phyloP scores from a whole-genome alignment of 2,797 vertebrate genomes.

The Lagocephalus sceleratus region DNA sequence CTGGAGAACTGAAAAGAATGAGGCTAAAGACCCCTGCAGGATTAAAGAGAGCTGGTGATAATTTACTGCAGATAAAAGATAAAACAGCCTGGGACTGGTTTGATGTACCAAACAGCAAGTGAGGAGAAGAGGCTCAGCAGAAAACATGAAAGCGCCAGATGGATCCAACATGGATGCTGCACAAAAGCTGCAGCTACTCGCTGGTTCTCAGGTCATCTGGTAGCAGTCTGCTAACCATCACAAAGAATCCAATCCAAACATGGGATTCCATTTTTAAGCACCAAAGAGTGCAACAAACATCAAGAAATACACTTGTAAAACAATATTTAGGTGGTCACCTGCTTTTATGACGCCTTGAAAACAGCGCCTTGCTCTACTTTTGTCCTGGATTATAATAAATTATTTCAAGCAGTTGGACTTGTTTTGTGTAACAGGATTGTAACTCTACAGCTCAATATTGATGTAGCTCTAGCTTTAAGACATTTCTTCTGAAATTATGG shows the following conservation, averaged over 20 bases:
- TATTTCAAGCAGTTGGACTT: not conserved
- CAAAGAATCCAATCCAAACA: slow-evolving; percentile 9
- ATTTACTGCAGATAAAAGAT: not conserved
- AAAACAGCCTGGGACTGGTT: slow-evolving; percentile 9
- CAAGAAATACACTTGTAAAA: not conserved
- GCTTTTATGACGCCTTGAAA: not conserved
- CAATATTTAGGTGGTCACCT: not conserved
- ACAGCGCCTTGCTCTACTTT: not conserved
- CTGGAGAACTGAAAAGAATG: slow-evolving; percentile 1
- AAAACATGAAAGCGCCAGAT: slow-evolving; percentile 18
- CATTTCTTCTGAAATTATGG: no score
- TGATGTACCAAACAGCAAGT: not conserved
- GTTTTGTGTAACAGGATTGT: not conserved
- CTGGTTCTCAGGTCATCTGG: slow-evolving; percentile 18
- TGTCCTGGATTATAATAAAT: not conserved
- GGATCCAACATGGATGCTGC: not conserved
- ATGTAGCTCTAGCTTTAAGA: no score
- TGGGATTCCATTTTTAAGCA: slow-evolving; percentile 7
- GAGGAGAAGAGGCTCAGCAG: slow-evolving; percentile 1
- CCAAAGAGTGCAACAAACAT: slow-evolving; percentile 2
- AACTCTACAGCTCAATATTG: not conserved
- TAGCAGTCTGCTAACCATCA: slow-evolving; percentile 16
- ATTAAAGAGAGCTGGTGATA: not conserved
- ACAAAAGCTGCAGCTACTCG: slow-evolving; percentile 8
- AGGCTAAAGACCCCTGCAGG: not conserved